Conservation (phyloP, 2,888 invertebrate genomes). For the Cylindroiulus punctatus region DNA sequence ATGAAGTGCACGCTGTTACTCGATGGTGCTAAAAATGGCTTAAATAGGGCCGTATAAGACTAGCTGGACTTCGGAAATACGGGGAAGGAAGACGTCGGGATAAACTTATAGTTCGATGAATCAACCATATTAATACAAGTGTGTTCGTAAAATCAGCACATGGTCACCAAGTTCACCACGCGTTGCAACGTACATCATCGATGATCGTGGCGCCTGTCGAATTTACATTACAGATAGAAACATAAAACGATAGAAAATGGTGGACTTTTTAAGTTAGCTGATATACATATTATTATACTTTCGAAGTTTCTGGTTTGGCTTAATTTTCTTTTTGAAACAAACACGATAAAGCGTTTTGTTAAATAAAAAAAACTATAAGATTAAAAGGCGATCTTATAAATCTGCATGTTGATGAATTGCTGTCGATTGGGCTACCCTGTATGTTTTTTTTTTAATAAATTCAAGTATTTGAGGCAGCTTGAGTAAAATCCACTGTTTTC, state of each 20-base stretch:
- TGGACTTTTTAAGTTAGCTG: slow-evolving; percentile 40
- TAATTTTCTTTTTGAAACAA: slow-evolving; percentile 31
- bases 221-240: background rate
- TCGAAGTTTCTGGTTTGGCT: background rate
- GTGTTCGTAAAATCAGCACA: background rate
- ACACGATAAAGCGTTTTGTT: background rate
- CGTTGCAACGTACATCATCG: background rate
- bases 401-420: slow-evolving; percentile 37
- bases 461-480: slow-evolving; percentile 25
- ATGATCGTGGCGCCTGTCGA: background rate
- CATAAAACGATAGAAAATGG: slow-evolving; percentile 22
- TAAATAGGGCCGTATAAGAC: background rate
- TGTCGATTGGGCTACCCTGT: slow-evolving; percentile 31
- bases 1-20: background rate
- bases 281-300: slow-evolving; percentile 13
- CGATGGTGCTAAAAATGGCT: background rate
- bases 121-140: background rate
- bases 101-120: background rate
- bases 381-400: background rate
- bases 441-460: slow-evolving; percentile 37
- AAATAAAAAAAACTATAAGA: slow-evolving; percentile 10
- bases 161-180: background rate
- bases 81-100: slow-evolving; percentile 1
- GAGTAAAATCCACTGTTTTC: slow-evolving; percentile 47
- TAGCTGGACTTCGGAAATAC: slow-evolving; percentile 28